These are phyloP conservation scores for Isotomurus palustris DNA, from an alignment of 2,888 invertebrate genomes.

Conservation along the genomic window DNA sequence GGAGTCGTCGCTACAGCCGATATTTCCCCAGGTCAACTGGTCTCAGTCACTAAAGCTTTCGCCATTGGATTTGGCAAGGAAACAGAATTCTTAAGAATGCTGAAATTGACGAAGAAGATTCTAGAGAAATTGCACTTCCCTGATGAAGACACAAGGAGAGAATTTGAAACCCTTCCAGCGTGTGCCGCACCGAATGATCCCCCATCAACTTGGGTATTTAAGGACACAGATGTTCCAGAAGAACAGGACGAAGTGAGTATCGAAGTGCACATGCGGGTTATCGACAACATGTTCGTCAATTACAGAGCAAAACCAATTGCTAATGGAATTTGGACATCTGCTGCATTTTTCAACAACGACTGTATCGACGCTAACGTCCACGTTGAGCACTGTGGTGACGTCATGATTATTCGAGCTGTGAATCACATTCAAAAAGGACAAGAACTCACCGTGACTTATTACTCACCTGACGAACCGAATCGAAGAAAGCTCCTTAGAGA, in stretches of 20 bases:
- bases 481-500: not conserved
- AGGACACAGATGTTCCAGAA: too few relatives aligned
- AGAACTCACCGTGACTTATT: not conserved
- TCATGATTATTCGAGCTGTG: not conserved
- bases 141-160: too few relatives aligned
- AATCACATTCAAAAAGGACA: not conserved
- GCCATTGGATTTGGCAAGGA: not conserved
- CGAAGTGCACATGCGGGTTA: too few relatives aligned
- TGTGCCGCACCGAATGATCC: too few relatives aligned
- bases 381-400: not conserved
- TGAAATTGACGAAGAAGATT: not conserved
- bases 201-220: too few relatives aligned
- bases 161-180: too few relatives aligned
- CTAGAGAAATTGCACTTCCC: too few relatives aligned
- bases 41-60: slow-evolving; percentile 1
- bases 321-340: not conserved
- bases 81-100: not conserved
- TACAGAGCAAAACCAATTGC: too few relatives aligned
- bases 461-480: not conserved
- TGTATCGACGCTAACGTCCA: not conserved
- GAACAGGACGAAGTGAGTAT: too few relatives aligned
- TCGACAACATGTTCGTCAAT: too few relatives aligned
- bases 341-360: not conserved
- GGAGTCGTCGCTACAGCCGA: not conserved
- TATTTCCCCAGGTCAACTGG: not conserved